Base-by-base conservation (phyloP, 2,113 vertebrate species). In the Scolopax mira region DNA sequence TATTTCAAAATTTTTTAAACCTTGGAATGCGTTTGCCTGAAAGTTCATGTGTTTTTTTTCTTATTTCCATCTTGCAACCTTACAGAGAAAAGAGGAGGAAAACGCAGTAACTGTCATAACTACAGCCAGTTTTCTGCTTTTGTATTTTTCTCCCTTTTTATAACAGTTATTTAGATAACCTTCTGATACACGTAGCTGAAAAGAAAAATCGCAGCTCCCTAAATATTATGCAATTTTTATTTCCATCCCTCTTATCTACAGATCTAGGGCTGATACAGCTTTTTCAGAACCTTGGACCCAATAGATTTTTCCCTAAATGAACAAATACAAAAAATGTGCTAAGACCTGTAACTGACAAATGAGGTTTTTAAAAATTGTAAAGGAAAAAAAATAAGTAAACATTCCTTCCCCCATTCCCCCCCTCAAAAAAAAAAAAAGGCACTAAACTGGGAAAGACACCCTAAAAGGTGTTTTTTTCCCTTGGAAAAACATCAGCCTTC, bases 371-470 rank as follows among this genome's bases (percentile, higher is more conserved):
- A 30, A 54, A 54, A 54, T 18, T 30, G 13, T 30, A 15, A 1
- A 52, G 31, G 4, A 18, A 13, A 31, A 54, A 49, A 12, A 13
- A 46, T 30, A 18, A 73, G 27, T 44, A 37, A 48, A 39, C 9
- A 21, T 23, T 11, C 0, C 1, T 18, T 6, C 33, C 12, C 1
- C 14, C 27, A 8, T 24, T 14, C 51, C 25, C 1, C 21, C 7
- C 35, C 11, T 1, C 14, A 21, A 57, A 51, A 51, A 51, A 35
- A 15, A 33, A 33, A 51, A 51, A 51, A 35, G 17, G 23, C 6
- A 11, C 10, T 35, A 0, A 31, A 30, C 3, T 42, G 33, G 31
- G 31, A 81, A 74, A 71, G 57, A 14, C 18, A 65, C 9, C 6
- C 13, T 31, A n/a, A 30, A 62, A 55, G 9, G 1, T n/a, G 39